Conservation (phyloP, 2,888 invertebrate species). For the Lycophotia porphyrea region DNA sequence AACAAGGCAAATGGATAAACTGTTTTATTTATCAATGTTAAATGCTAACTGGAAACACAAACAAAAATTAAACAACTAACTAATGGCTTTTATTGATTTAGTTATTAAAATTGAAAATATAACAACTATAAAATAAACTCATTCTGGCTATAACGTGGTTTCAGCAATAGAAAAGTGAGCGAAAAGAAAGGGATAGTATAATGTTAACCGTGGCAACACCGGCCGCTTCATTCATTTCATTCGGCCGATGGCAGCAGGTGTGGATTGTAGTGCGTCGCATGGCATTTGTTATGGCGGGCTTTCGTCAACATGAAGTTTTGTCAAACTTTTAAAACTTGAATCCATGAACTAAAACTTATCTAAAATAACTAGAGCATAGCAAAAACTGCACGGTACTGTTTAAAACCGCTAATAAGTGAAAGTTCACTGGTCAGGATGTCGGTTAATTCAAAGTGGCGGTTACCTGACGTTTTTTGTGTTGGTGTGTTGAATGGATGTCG, state of each 20-base stretch:
- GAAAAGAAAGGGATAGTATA: constrained; percentile 35
- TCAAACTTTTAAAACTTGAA: constrained; percentile 81
- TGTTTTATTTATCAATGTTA: not conserved
- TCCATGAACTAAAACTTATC: constrained; percentile 74
- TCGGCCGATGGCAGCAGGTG: constrained; percentile 81
- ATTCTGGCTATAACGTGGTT: not conserved
- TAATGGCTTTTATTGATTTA: not conserved
- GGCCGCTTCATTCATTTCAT: constrained; percentile 73
- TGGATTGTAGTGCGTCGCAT: constrained; percentile 63
- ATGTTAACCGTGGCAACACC: constrained; percentile 74
- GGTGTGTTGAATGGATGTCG: constrained; percentile 88
- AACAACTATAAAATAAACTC: not conserved
- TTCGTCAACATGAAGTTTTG: constrained; percentile 84
- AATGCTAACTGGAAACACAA: not conserved
- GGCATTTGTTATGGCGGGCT: constrained; percentile 83
- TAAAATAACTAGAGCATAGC: constrained; percentile 64
- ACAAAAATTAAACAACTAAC: not conserved
- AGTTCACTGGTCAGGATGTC: constrained; percentile 88
- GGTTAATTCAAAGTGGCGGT: constrained; percentile 90
- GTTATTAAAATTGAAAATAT: not conserved
- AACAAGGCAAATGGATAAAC: not conserved
- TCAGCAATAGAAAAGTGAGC: not conserved
- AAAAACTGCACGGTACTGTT: constrained; percentile 70
- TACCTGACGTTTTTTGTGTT: constrained; percentile 90
- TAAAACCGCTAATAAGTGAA: constrained; percentile 79